phyloP scores from a whole-genome alignment of 2,113 vertebrate genomes.

The Platysternon megacephalum region DNA sequence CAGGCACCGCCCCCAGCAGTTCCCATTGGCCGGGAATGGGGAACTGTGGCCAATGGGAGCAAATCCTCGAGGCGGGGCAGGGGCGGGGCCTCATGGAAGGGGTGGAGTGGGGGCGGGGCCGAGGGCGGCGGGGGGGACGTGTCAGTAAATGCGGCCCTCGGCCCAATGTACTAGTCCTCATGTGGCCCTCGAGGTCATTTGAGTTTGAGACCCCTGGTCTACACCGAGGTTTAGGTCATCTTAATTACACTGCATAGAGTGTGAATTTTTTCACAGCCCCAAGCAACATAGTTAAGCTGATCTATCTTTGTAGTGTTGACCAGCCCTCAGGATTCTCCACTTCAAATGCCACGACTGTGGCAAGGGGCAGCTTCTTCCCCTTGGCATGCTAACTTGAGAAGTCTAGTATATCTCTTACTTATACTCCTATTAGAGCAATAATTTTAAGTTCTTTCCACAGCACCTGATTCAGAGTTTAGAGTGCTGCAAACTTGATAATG shows the following conservation, averaged over 20 bases:
- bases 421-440: background rate
- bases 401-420: background rate
- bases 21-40: too few relatives aligned
- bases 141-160: too few relatives aligned
- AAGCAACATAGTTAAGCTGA: background rate
- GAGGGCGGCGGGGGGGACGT: too few relatives aligned
- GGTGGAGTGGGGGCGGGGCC: too few relatives aligned
- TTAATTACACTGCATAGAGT: background rate
- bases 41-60: too few relatives aligned
- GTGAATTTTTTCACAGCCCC: background rate
- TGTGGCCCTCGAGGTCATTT: too few relatives aligned
- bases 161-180: too few relatives aligned
- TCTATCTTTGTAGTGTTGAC: background rate
- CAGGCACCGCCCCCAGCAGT: too few relatives aligned
- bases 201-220: too few relatives aligned
- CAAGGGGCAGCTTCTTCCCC: background rate
- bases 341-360: background rate
- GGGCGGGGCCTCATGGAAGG: too few relatives aligned
- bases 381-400: background rate
- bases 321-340: background rate
- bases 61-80: too few relatives aligned
- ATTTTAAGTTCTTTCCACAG: fast-evolving
- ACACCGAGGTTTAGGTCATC: background rate
- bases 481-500: background rate
- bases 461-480: background rate